Base-by-base conservation (phyloP, 2,888 invertebrate species). In the Spatulosminthurus flaviceps region DNA sequence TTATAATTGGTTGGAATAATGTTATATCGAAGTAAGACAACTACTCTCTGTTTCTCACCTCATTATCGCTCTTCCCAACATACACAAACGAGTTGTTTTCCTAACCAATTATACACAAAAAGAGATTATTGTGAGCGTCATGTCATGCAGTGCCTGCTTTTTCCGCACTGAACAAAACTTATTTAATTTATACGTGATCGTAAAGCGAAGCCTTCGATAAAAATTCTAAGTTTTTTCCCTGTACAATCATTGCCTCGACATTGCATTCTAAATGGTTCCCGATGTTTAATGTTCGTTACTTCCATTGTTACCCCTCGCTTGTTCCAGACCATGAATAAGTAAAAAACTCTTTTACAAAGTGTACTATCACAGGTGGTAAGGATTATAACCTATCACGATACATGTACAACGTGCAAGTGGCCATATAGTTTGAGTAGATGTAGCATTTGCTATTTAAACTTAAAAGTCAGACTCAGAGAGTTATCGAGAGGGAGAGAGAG, bases 11-110 rank as follows among this genome's bases (percentile, higher is more conserved):
- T 26, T 67, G 28, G n/a, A 51, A 51, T 51, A 51, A 51, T 51
- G 51, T 51, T 51, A 51, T 51, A 51, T 51, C 61, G 60, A 21
- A 61, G 22, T 51, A 74, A 60, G 60, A 74, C 67, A 26, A 28
- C 43, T 41, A 75, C 76, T 69, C 75, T 51, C 76, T 76, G 67
- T 76, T 69, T 76, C 76, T 76, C 76, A 69, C 76, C 76, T 76
- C 69, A 76, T 76, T 76, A 69, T 76, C 69, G 28, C 69, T 66
- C 66, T 67, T 76, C 42, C 22, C 42, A 67, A 67, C 74, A 61
- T 64, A 29, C 41, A 75, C 60, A 60, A 73, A 73, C 42, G 73
- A 73, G 73, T 73, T 43, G 51, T 51, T 73, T 28, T 60, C 61
- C 34, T 21, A 64, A 64, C 75, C 75, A 75, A 75, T 75, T 75